Percentiles rank a stretch among this genome's conserved stretches.
Conservation (phyloP, 35 echinoderm and acorn worm genomes). For the Hemicentrotus pulcherrimus region DNA sequence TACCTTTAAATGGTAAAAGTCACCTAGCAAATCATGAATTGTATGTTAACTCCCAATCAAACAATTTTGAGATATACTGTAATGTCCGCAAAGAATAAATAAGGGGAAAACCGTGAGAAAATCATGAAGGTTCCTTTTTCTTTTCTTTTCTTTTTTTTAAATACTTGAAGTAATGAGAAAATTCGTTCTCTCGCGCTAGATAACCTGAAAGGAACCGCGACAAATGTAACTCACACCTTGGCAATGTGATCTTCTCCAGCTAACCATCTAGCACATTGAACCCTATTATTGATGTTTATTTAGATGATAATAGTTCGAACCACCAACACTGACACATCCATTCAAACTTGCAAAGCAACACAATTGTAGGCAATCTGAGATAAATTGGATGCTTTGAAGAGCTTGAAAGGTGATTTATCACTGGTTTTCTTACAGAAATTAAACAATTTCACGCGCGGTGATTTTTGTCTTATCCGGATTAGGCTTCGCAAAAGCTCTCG, state of each 20-base stretch:
- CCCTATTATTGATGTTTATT: neutral
- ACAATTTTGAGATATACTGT: too few species aligned
- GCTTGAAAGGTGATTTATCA: constrained; percentile 2
- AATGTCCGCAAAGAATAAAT: neutral
- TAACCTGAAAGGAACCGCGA: neutral
- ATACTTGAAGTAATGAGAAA: neutral
- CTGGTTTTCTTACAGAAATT: constrained; percentile 6
- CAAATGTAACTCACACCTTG: neutral
- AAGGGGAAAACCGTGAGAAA: neutral
- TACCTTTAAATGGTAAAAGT: too few species aligned
- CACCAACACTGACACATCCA: neutral
- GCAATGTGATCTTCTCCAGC: neutral
- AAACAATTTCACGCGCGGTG: constrained; percentile 9
- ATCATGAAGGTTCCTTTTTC: neutral
- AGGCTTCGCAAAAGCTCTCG: neutral
- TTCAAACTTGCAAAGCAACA: neutral
- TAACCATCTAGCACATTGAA: neutral
- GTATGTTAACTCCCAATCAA: too few species aligned
- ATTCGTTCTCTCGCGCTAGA: neutral
- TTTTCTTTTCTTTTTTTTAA: neutral
- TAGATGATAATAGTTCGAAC: neutral
- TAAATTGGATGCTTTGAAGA: neutral
- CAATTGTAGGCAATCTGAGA: neutral
- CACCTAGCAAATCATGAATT: too few species aligned
- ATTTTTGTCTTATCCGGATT: constrained; percentile 19